A percentile compares a stretch with the other conserved stretches of the same genome.
Evolutionary conservation across 2,888 invertebrate species (phyloP).

Genomic region (Oligia fasciuncula): DNA sequence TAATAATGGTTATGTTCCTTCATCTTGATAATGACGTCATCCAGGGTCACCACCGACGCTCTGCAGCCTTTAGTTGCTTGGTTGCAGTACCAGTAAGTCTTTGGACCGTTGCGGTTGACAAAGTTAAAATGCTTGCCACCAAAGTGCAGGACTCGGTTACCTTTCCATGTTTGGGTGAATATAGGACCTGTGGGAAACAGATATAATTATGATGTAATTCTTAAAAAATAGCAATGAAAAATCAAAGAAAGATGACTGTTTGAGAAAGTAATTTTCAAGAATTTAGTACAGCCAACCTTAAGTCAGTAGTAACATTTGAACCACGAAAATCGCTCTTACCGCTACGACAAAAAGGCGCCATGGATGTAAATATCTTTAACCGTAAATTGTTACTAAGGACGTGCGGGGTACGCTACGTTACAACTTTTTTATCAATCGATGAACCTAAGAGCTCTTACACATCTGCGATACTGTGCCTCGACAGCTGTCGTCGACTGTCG

Average conservation of each 20-base stretch:
- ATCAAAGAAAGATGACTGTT: neutral
- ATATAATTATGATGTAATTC: neutral
- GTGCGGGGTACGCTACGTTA: too few relatives aligned
- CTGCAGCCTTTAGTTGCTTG: constrained; percentile 36
- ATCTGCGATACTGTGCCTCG: too few relatives aligned
- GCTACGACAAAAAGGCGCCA: too few relatives aligned
- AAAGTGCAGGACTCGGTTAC: constrained; percentile 53
- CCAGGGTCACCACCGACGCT: constrained; percentile 23
- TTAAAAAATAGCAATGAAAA: neutral
- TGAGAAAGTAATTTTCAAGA: neutral
- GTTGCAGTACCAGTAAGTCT: constrained; percentile 51
- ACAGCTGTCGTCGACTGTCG: too few relatives aligned
- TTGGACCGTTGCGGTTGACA: constrained; percentile 30
- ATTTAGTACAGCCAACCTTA: neutral
- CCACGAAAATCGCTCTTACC: neutral
- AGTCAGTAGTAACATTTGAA: neutral
- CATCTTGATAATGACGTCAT: constrained; percentile 35
- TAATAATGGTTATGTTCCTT: constrained; percentile 37
- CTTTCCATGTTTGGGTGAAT: constrained; percentile 33
- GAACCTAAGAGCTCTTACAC: neutral
- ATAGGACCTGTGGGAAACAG: constrained; percentile 13
- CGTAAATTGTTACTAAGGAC: neutral
- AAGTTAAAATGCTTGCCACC: constrained; percentile 53
- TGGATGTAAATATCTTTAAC: too few relatives aligned
- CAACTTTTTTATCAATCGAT: neutral